A percentile compares a stretch with the other conserved stretches of the same genome.
Conservation (phyloP, 1,140 invertebrate species). For the Heliconius eleuchia region DNA sequence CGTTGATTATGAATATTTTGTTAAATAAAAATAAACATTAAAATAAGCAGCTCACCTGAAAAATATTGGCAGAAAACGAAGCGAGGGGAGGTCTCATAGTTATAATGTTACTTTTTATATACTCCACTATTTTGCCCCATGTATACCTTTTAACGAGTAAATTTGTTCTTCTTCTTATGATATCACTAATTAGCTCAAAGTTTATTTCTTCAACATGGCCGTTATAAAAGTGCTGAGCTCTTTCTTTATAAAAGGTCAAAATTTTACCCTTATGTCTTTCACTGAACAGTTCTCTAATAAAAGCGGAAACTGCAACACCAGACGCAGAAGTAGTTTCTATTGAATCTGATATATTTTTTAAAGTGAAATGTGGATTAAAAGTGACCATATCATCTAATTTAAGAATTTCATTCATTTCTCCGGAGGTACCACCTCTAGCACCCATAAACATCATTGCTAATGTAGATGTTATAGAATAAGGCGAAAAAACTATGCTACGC, state of each 20-base stretch:
- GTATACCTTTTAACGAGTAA: constrained; percentile 89
- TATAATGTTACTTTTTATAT: constrained; percentile 87
- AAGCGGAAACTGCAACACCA: constrained; percentile 88
- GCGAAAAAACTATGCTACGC: constrained; percentile 91
- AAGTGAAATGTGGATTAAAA: constrained; percentile 92
- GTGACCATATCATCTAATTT: constrained; percentile 92
- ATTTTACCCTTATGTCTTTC: constrained; percentile 89
- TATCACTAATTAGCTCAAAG: constrained; percentile 89
- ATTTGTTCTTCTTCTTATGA: constrained; percentile 89
- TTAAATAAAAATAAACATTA: neutral
- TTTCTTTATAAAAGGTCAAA: constrained; percentile 91
- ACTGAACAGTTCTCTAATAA: constrained; percentile 89
- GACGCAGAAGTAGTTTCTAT: constrained; percentile 84
- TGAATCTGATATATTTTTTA: constrained; percentile 91
- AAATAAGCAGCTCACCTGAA: constrained; percentile 81
- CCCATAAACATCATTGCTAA: constrained; percentile 94
- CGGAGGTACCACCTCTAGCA: constrained; percentile 91
- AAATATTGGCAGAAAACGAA: constrained; percentile 90
- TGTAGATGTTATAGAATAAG: constrained; percentile 91
- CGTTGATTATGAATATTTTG: neutral
- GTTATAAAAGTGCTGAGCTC: constrained; percentile 92
- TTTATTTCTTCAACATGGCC: constrained; percentile 92
- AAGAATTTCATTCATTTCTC: constrained; percentile 93
- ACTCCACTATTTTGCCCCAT: constrained; percentile 88
- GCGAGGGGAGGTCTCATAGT: constrained; percentile 87